Evolutionary conservation across 2,888 invertebrate species (phyloP).

Genomic region (Druceiella hillmani): DNA sequence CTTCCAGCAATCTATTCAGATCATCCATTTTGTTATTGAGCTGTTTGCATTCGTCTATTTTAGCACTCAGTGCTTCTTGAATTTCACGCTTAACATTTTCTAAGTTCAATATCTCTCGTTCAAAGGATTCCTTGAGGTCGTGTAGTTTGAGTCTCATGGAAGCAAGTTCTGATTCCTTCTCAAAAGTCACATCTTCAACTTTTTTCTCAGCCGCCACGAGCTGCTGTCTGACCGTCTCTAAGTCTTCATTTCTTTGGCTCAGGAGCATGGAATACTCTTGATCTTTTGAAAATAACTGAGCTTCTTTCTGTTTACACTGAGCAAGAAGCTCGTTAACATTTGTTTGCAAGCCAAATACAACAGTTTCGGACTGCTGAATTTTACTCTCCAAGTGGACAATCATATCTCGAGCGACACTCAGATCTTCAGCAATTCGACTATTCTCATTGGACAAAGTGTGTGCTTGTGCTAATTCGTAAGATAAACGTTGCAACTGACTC

Average conservation of each 20-base stretch:
- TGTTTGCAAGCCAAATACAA: too few relatives aligned
- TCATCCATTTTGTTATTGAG: conserved; percentile 49
- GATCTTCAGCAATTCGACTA: too few relatives aligned
- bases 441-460: too few relatives aligned
- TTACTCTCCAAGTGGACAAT: too few relatives aligned
- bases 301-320: conserved; percentile 37
- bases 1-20: conserved; percentile 47
- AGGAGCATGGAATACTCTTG: conserved; percentile 36
- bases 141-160: conserved; percentile 49
- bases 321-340: too few relatives aligned
- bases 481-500: too few relatives aligned
- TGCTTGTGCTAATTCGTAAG: too few relatives aligned
- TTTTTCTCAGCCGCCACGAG: conserved; percentile 40
- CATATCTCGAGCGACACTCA: too few relatives aligned
- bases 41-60: conserved; percentile 45
- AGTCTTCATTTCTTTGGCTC: conserved; percentile 39
- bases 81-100: conserved; percentile 33
- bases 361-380: too few relatives aligned
- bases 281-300: conserved; percentile 40
- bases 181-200: conserved; percentile 45
- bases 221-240: conserved; percentile 39
- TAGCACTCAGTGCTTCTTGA: conserved; percentile 36
- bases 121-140: conserved; percentile 37
- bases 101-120: conserved; percentile 30
- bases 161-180: conserved; percentile 51